These are phyloP conservation scores for Iphiclides podalirius DNA, from an alignment of 2,888 invertebrate genomes.

Conservation along the genomic window DNA sequence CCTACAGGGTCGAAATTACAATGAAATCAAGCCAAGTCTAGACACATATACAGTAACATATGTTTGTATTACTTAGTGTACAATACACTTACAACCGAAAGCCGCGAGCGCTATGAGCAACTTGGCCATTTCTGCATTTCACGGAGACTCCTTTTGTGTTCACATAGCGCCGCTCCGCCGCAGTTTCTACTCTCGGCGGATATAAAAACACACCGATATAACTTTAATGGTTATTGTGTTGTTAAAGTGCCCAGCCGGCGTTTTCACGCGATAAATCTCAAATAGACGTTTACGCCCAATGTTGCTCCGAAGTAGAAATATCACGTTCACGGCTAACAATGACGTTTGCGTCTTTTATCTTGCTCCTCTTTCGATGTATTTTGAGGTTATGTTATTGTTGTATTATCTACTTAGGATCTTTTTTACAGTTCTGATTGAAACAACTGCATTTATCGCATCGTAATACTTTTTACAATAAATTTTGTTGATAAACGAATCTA, in stretches of 20 bases:
- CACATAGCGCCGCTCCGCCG: neutral
- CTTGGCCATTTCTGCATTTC: conserved; percentile 3
- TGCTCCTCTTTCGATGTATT: neutral
- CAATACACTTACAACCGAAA: conserved; percentile 9
- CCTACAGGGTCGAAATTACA: too few relatives aligned
- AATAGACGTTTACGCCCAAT: conserved; percentile 16
- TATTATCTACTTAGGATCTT: neutral
- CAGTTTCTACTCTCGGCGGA: neutral
- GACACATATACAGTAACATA: too few relatives aligned
- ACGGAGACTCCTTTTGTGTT: neutral
- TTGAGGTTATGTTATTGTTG: neutral
- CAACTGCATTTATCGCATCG: too few relatives aligned
- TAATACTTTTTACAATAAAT: too few relatives aligned
- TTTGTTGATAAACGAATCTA: too few relatives aligned
- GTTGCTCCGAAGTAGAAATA: conserved; percentile 4
- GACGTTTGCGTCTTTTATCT: neutral
- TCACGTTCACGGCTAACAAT: conserved; percentile 1
- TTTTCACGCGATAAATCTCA: conserved; percentile 21
- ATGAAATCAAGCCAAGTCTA: too few relatives aligned
- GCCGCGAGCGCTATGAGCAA: neutral
- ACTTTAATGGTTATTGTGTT: conserved; percentile 23
- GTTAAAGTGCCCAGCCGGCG: conserved; percentile 14
- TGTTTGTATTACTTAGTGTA: too few relatives aligned
- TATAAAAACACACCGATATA: conserved; percentile 13
- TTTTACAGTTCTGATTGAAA: neutral